Percentiles rank a stretch among this genome's conserved stretches.
These are phyloP conservation scores for Osmoderma eremita DNA, from an alignment of 2,888 invertebrate species.

Conservation along the genomic window DNA sequence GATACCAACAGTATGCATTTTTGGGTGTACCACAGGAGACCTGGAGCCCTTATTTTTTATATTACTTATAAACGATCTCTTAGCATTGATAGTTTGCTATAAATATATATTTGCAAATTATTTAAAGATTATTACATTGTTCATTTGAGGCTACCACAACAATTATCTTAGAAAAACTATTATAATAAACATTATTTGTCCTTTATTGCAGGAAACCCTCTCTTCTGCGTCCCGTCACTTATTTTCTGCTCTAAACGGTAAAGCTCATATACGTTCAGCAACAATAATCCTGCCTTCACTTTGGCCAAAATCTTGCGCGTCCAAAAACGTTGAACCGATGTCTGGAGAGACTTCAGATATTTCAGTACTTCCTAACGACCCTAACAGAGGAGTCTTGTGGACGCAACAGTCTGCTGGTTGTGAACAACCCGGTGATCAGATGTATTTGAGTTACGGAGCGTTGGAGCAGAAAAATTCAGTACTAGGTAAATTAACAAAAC, in stretches of 20 bases:
- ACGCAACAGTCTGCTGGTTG: slow-evolving; percentile 72
- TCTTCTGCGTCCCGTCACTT: slow-evolving; percentile 68
- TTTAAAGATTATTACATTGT: too few relatives aligned
- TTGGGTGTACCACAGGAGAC: too few relatives aligned
- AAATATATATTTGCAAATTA: too few relatives aligned
- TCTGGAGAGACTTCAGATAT: slow-evolving; percentile 69
- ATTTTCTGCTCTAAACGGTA: slow-evolving; percentile 68
- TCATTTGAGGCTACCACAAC: too few relatives aligned
- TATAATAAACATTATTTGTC: too few relatives aligned
- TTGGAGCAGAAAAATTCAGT: slow-evolving; percentile 58
- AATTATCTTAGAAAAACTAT: too few relatives aligned
- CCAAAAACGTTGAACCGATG: slow-evolving; percentile 60
- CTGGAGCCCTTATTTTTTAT: too few relatives aligned
- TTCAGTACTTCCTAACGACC: slow-evolving; percentile 64
- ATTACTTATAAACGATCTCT: too few relatives aligned
- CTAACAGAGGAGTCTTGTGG: slow-evolving; percentile 68
- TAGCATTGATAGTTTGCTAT: too few relatives aligned
- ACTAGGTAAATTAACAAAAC: slow-evolving; percentile 54
- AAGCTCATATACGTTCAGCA: slow-evolving; percentile 68
- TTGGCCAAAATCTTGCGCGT: slow-evolving; percentile 68
- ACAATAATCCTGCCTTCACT: slow-evolving; percentile 70
- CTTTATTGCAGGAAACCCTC: slow-evolving; percentile 66
- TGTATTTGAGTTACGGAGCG: slow-evolving; percentile 65
- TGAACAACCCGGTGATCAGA: slow-evolving; percentile 69
- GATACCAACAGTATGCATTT: too few relatives aligned